A percentile compares a stretch with the other conserved stretches of the same genome.
Evolutionary conservation across 2,113 vertebrate genomes (phyloP).

Genomic region (Natator depressus): DNA sequence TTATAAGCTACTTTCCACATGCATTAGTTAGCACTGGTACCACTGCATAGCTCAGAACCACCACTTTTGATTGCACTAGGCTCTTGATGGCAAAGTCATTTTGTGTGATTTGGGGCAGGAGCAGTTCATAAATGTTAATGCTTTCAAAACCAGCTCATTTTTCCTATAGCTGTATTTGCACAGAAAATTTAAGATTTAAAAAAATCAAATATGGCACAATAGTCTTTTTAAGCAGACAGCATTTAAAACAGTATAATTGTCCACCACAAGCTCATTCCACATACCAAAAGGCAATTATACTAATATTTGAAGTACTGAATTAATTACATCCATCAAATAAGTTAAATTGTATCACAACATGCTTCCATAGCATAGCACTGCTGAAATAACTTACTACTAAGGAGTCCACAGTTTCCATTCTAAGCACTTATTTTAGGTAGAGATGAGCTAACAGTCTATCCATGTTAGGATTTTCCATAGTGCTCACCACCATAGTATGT

Average conservation of each 20-base stretch:
- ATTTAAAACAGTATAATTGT: slow-evolving; percentile 28
- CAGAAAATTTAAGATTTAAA: slow-evolving; percentile 5
- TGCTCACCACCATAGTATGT: background rate
- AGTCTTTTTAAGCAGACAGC: slow-evolving; percentile 50
- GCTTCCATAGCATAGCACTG: background rate
- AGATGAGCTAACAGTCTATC: background rate
- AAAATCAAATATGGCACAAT: background rate
- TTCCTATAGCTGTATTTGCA: background rate
- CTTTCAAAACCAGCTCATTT: background rate
- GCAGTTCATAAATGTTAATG: slow-evolving; percentile 46
- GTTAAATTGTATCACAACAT: slow-evolving; percentile 37
- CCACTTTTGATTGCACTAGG: background rate
- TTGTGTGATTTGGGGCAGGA: slow-evolving; percentile 1
- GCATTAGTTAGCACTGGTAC: background rate
- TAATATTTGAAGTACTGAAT: slow-evolving; percentile 39
- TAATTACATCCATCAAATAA: slow-evolving; percentile 4
- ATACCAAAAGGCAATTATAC: slow-evolving; percentile 26
- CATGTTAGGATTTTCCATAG: background rate
- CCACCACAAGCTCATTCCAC: slow-evolving; percentile 24
- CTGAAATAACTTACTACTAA: background rate
- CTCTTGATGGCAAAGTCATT: background rate
- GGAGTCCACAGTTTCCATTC: background rate
- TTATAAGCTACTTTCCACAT: background rate
- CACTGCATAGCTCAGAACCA: background rate
- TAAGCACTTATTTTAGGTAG: background rate